Base-by-base conservation (phyloP, 2,888 invertebrate species). In the Cantharis flavilabris region DNA sequence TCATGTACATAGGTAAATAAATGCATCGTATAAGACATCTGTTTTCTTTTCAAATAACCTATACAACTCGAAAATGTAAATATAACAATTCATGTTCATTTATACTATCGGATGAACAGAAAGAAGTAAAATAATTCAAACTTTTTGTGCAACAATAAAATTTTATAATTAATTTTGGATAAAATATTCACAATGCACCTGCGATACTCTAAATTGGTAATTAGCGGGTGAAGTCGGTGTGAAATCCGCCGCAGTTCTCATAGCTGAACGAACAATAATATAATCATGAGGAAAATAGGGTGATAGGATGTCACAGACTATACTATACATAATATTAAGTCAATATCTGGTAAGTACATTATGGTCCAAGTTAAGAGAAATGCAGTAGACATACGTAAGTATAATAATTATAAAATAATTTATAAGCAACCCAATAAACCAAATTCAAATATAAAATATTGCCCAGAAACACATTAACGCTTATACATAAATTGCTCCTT, bases 161-260 rank as follows among this genome's bases (percentile, higher is more conserved):
- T 86, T 86, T 83, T 84, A 84, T 86, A 85, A 86, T 86, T 86
- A 86, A 87, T 86, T 82, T 83, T 65, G 76, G 77, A 81, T 81
- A 81, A 83, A 49, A n/a, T 49, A 84, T 86, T 86, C 86, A 86
- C 82, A 83, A 84, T 85, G 86, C 87, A 86, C 86, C 86, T 86
- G 85, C 83, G 83, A 83, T 84, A 84, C 84, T 86, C 87, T 86
- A 88, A 88, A 88, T 88, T 87, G 88, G 86, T 88, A 87, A 88
- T 88, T 88, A 88, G 87, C 86, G 86, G 85, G 87, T 87, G 87
- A 87, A 88, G 86, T 87, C 87, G 87, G 87, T 87, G 87, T 87
- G 87, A 88, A 88, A 88, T 88, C 86, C 84, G 87, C 87, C 87
- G 86, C 87, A 87, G 85, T 85, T 85, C 86, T 84, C 87, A 86